Base-by-base conservation (phyloP, 2,113 vertebrate species). In the Atrichornis clamosus region DNA sequence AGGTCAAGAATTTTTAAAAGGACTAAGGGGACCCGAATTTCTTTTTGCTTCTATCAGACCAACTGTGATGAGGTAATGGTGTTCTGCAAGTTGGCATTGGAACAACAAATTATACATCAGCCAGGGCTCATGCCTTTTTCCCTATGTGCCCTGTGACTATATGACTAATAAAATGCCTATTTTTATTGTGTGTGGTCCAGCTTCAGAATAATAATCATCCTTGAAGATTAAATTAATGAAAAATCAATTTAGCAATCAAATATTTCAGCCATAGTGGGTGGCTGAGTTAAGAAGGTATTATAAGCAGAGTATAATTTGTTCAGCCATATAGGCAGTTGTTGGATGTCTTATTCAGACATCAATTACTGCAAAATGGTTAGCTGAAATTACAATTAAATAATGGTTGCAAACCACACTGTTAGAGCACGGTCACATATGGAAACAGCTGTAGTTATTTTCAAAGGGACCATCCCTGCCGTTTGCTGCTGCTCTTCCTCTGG, bases 211-310 rank as follows among this genome's bases (percentile, higher is more conserved):
- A 93, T 94, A 96, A 96, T 95, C 53, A 88, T 59, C 68, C 76
- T 74, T 44, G 62, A 84, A 91, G 62, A 89, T 90, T 92, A 90
- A 95, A 94, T 96, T 92, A 96, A 94, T 96, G 96, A 97, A 97
- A 96, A 96, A 97, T 96, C 85, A 97, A 95, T 96, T 94, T 90
- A 84, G 46, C 73, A 93, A 93, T 96, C 92, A 96, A 94, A 84
- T 93, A 81, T 95, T 92, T 97, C 87, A 93, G 35, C 91, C 87
- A 68, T 90, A 89, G 93, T 89, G 44, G 85, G 86, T 84, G 85
- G 80, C 87, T 87, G 70, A 93, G 76, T 96, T 93, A 94, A 90
- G 88, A 83, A 93, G 79, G 76, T 90, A 70, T 59, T 85, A 74
- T 32, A 89, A 73, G 78, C 35, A 85, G 59, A 92, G 24, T 89